Conservation (phyloP, 2,797 vertebrate genomes). For the Graptemys geographica region DNA sequence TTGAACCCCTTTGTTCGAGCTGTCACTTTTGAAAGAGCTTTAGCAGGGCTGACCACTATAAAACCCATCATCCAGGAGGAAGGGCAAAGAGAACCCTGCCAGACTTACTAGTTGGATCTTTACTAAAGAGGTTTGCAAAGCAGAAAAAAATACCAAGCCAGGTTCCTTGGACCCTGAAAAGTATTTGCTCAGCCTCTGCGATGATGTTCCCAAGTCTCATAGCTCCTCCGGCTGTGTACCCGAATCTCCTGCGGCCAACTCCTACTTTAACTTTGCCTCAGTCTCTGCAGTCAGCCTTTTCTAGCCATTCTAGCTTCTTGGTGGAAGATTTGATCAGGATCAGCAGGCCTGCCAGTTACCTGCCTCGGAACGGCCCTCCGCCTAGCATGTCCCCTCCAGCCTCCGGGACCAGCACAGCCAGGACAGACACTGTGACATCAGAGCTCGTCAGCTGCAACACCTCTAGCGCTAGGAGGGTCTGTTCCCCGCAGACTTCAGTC, state of each 20-base stretch:
- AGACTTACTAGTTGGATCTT: constrained; percentile 78
- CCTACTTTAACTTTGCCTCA: constrained; percentile 88
- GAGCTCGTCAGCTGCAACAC: constrained; percentile 73
- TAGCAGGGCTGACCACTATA: constrained; percentile 87
- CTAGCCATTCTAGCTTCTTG: constrained; percentile 90
- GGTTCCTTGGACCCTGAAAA: not conserved
- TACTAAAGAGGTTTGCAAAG: constrained; percentile 63
- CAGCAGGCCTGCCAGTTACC: constrained; percentile 85
- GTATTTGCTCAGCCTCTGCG: constrained; percentile 59
- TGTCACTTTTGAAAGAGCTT: constrained; percentile 90
- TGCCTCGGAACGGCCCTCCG: constrained; percentile 83
- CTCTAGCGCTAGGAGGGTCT: constrained; percentile 73
- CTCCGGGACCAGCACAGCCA: constrained; percentile 76
- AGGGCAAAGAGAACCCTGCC: constrained; percentile 81
- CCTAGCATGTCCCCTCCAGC: constrained; percentile 82
- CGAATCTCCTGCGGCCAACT: constrained; percentile 88
- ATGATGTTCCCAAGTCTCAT: constrained; percentile 96
- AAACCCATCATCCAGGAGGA: constrained; percentile 83
- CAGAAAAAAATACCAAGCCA: constrained; percentile 30
- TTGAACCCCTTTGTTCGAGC: constrained; percentile 93
- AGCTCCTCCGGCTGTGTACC: constrained; percentile 91
- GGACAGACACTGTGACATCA: constrained; percentile 74
- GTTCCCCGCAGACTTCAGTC: constrained; percentile 79
- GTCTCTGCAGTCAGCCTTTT: constrained; percentile 86
- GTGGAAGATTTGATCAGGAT: constrained; percentile 94